Conservation (phyloP, 1,140 invertebrate genomes). For the Drosophila arizonae region DNA sequence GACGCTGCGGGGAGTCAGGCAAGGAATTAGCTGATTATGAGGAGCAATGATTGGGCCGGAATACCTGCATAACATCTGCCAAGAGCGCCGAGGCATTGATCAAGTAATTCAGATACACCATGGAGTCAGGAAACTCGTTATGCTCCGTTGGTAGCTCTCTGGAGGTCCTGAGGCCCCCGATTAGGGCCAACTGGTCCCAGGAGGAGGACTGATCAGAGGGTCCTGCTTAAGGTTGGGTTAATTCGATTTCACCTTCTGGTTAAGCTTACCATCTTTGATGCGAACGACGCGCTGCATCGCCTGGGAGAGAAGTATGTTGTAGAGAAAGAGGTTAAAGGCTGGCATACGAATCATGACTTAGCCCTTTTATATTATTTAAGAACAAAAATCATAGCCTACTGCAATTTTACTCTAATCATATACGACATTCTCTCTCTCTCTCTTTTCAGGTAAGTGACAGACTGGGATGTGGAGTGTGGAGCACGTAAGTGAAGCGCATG, state of each 20-base stretch:
- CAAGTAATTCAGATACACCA: conserved; percentile 8
- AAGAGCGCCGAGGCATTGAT: conserved; percentile 17
- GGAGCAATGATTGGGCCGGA: not conserved
- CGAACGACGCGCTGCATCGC: not conserved
- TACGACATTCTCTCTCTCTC: conserved; percentile 5
- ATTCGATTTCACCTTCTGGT: not conserved
- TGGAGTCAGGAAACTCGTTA: not conserved
- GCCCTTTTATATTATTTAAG: not conserved
- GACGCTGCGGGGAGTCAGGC: not conserved
- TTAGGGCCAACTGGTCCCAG: not conserved
- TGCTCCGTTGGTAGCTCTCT: not conserved
- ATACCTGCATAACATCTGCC: conserved; percentile 16
- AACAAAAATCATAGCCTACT: too few species aligned
- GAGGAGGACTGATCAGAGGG: not conserved
- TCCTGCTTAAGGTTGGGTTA: not conserved
- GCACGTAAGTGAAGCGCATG: conserved; percentile 41
- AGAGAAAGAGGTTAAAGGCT: conserved; percentile 12
- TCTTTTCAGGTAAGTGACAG: conserved; percentile 65
- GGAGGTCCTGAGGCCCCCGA: not conserved
- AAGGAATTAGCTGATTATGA: too few species aligned
- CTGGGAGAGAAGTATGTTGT: not conserved
- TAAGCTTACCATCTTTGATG: conserved; percentile 3
- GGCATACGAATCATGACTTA: not conserved
- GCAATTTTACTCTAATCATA: too few species aligned
- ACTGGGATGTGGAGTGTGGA: conserved; percentile 11